phyloP scores from a whole-genome alignment of 1,140 invertebrate genomes.

The Tachypleus tridentatus region DNA sequence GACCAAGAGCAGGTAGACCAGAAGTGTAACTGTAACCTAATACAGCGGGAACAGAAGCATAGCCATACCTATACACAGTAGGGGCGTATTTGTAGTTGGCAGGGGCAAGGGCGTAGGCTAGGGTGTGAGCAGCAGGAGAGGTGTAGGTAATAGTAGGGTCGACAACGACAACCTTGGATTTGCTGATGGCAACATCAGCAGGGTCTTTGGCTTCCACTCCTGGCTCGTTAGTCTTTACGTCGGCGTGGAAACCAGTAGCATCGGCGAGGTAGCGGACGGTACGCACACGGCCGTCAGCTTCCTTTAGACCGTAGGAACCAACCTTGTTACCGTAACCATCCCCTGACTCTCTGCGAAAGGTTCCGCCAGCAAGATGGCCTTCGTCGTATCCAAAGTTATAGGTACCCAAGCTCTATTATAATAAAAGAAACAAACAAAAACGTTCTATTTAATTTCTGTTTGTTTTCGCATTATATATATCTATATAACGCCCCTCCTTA shows the following conservation, averaged over 20 bases:
- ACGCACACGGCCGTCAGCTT: conserved; percentile 7
- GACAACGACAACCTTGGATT: no score
- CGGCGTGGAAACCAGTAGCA: neutral
- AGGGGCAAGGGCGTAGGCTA: no score
- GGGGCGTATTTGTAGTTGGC: no score
- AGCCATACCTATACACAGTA: no score
- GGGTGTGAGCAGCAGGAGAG: no score
- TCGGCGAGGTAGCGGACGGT: conserved; percentile 1
- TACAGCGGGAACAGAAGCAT: no score
- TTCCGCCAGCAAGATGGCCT: conserved; percentile 6
- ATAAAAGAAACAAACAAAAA: neutral
- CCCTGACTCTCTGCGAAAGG: conserved; percentile 9
- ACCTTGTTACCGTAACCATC: conserved; percentile 13
- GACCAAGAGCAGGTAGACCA: no score
- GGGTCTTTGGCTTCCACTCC: neutral
- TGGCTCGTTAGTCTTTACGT: conserved; percentile 2
- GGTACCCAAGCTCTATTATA: conserved; percentile 9
- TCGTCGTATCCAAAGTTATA: conserved; percentile 10
- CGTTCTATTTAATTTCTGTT: no score
- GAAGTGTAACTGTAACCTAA: no score
- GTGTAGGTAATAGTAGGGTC: no score
- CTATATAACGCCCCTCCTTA: no score
- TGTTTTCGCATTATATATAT: no score
- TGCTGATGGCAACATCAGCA: neutral
- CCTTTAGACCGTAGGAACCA: conserved; percentile 8